Evolutionary conservation across 2,888 invertebrate species (phyloP).

Genomic region (Lasioglossum malachurum): DNA sequence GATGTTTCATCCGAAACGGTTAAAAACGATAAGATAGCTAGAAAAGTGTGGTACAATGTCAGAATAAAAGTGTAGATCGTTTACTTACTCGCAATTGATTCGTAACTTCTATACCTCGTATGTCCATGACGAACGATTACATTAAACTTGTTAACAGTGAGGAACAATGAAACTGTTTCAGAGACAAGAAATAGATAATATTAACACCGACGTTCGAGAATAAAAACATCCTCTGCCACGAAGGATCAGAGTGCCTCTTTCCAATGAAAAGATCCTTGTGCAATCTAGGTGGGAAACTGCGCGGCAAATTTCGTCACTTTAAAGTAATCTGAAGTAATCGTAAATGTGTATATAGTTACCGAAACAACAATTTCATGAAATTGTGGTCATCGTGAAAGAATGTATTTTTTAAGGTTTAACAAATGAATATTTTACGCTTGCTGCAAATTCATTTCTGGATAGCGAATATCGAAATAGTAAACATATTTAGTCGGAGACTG

Average conservation of each 20-base stretch:
- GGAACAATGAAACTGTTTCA: conserved; percentile 9
- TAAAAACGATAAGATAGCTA: not conserved
- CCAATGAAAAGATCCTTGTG: not conserved
- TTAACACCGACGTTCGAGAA: conserved; percentile 57
- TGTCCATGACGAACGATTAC: conserved; percentile 87
- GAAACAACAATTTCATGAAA: not conserved
- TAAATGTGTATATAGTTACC: not conserved
- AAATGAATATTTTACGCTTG: not conserved
- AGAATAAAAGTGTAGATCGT: conserved; percentile 20
- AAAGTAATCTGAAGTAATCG: not conserved
- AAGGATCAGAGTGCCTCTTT: conserved; percentile 56
- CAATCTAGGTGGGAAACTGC: conserved; percentile 29
- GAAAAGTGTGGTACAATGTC: conserved; percentile 6
- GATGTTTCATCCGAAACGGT: not conserved
- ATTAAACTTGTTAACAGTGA: conserved; percentile 25
- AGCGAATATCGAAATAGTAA: not conserved
- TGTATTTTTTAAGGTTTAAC: not conserved
- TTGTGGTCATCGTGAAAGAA: not conserved
- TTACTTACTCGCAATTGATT: conserved; percentile 93
- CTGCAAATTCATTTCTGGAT: not conserved
- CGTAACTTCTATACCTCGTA: conserved; percentile 93
- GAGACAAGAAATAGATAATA: conserved; percentile 47
- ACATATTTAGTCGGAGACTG: not conserved
- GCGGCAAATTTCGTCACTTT: not conserved
- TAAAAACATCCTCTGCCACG: conserved; percentile 75